These are phyloP conservation scores for Achatina immaculata DNA, from an alignment of 1,140 invertebrate genomes.

Conservation along the genomic window DNA sequence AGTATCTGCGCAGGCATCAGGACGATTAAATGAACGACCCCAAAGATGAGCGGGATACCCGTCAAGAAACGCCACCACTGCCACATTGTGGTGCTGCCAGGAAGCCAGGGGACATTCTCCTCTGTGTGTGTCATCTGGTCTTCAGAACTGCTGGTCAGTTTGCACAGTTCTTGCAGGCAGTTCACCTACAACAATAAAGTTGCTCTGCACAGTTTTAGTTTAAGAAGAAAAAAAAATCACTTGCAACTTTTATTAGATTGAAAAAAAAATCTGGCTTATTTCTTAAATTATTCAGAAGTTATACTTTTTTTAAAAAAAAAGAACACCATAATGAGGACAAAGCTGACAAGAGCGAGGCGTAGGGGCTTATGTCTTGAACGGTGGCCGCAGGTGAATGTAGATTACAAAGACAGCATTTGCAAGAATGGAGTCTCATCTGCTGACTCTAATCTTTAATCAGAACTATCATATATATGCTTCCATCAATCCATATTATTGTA, in stretches of 20 bases:
- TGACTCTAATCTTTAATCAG: too few species aligned
- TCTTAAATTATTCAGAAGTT: too few species aligned
- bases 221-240: not conserved
- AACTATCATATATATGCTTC: too few species aligned
- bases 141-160: constrained; percentile 32
- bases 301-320: too few species aligned
- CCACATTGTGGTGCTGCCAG: constrained; percentile 25
- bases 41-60: constrained; percentile 57
- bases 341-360: constrained; percentile 37
- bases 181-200: constrained; percentile 52
- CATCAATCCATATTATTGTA: too few species aligned
- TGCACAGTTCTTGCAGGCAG: constrained; percentile 53
- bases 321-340: constrained; percentile 46
- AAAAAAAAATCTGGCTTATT: too few species aligned
- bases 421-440: too few species aligned
- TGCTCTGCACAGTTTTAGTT: too few species aligned
- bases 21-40: constrained; percentile 55
- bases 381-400: constrained; percentile 56
- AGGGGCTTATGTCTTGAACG: constrained; percentile 36
- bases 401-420: too few species aligned
- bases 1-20: constrained; percentile 47
- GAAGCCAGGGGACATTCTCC: constrained; percentile 50
- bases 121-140: constrained; percentile 15
- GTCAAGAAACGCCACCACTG: constrained; percentile 62
- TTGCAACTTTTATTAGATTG: too few species aligned